phyloP scores from a whole-genome alignment of 2,113 vertebrate species.

The Chionodraco myersi region DNA sequence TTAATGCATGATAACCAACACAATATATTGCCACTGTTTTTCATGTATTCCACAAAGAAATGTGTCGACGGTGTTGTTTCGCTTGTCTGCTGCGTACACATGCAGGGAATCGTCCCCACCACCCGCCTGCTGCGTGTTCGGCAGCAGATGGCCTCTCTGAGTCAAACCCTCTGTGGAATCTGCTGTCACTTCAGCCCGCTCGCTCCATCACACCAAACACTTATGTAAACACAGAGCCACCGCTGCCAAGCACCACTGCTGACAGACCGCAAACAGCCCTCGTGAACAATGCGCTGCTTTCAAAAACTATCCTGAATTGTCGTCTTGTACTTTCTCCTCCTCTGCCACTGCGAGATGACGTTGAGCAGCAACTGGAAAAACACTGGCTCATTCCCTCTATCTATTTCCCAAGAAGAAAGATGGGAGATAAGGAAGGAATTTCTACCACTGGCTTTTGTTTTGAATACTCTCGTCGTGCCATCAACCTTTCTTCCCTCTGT shows the following conservation, averaged over 20 bases:
- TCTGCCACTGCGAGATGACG: slow-evolving; percentile 18
- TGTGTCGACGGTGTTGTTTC: neutral
- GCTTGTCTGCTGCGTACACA: slow-evolving; percentile 2
- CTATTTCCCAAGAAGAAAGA: slow-evolving; percentile 44
- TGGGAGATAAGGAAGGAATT: slow-evolving; percentile 51
- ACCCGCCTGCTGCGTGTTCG: slow-evolving; percentile 32
- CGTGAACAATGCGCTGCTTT: slow-evolving; percentile 75
- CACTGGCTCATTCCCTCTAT: slow-evolving; percentile 42
- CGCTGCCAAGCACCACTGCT: slow-evolving; percentile 77
- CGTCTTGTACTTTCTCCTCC: slow-evolving; percentile 66
- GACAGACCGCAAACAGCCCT: slow-evolving; percentile 75
- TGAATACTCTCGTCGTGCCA: slow-evolving; percentile 10
- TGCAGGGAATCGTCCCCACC: slow-evolving; percentile 28
- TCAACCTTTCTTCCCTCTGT: slow-evolving; percentile 19
- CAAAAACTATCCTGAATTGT: slow-evolving; percentile 69
- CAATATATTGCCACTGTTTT: neutral
- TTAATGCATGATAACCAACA: too few relatives aligned
- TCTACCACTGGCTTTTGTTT: slow-evolving; percentile 55
- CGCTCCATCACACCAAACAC: slow-evolving; percentile 65
- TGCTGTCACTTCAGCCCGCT: slow-evolving; percentile 67
- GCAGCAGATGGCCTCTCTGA: slow-evolving; percentile 72
- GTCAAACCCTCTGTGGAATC: slow-evolving; percentile 58
- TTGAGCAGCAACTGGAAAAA: slow-evolving; percentile 43
- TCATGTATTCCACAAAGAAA: neutral
- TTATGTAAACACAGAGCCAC: slow-evolving; percentile 77